phyloP scores from a whole-genome alignment of 1,140 invertebrate species.

The Philotrypesis tridentata region DNA sequence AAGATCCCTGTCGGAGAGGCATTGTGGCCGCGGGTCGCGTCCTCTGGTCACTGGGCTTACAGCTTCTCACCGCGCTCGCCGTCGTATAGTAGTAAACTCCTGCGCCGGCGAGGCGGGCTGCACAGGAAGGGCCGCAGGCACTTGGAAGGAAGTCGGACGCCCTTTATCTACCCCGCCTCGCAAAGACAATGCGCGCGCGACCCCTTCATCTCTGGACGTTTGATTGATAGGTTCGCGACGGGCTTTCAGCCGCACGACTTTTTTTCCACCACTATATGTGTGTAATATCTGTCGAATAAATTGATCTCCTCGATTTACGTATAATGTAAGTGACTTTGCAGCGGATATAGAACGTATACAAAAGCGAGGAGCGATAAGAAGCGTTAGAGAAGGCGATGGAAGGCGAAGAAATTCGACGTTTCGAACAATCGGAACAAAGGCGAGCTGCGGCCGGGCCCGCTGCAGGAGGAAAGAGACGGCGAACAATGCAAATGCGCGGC shows the following conservation, averaged over 20 bases:
- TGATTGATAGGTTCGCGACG: slow-evolving; percentile 65
- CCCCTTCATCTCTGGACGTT: slow-evolving; percentile 51
- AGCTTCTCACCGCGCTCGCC: not conserved
- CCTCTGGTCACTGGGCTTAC: slow-evolving; percentile 48
- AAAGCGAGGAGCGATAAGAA: too few relatives aligned
- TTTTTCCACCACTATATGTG: too few relatives aligned
- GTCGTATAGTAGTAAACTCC: slow-evolving; percentile 41
- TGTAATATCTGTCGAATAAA: not conserved
- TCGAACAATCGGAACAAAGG: not conserved
- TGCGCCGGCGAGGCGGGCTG: too few relatives aligned
- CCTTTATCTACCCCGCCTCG: slow-evolving; percentile 64
- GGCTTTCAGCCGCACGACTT: too few relatives aligned
- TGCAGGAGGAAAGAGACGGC: not conserved
- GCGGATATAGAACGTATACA: too few relatives aligned
- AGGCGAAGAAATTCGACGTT: not conserved
- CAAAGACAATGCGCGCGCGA: slow-evolving; percentile 66
- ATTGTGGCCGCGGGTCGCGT: slow-evolving; percentile 68
- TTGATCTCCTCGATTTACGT: too few relatives aligned
- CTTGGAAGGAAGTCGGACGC: slow-evolving; percentile 49
- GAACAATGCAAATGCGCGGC: not conserved
- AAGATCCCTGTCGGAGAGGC: slow-evolving; percentile 63
- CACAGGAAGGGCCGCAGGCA: slow-evolving; percentile 35
- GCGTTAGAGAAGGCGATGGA: too few relatives aligned
- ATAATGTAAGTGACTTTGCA: too few relatives aligned
- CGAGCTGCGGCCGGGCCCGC: not conserved